Evolutionary conservation across 2,888 invertebrate species (phyloP).

Genomic region (Zygothrica quintamaculata): DNA sequence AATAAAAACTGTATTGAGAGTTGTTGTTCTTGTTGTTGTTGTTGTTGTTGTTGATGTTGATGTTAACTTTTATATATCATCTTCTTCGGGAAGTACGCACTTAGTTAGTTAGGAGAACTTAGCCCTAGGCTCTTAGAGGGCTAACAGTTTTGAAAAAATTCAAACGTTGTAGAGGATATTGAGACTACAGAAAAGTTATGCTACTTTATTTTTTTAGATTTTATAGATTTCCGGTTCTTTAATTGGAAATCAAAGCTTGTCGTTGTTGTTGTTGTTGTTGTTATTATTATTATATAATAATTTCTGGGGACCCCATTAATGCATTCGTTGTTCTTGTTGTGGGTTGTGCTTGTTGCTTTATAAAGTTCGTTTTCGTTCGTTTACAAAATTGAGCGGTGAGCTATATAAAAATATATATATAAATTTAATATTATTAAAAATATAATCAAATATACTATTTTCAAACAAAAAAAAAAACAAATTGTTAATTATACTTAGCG

Average conservation of each 20-base stretch:
- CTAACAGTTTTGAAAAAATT: constrained; percentile 76
- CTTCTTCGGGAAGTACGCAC: constrained; percentile 65
- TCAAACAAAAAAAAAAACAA: constrained; percentile 38
- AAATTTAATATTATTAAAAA: constrained; percentile 12
- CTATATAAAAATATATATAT: constrained; percentile 47
- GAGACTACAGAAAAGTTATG: constrained; percentile 50
- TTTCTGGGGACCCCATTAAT: constrained; percentile 62
- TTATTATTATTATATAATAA: too few relatives aligned
- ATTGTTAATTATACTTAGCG: constrained; percentile 13
- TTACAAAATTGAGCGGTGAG: constrained; percentile 81
- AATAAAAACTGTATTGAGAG: constrained; percentile 58
- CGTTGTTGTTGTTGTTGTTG: constrained; percentile 37
- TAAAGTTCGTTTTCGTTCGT: constrained; percentile 70
- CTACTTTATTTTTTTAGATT: too few relatives aligned
- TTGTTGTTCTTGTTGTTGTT: too few relatives aligned
- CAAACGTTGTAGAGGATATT: constrained; percentile 73
- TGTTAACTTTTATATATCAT: constrained; percentile 20
- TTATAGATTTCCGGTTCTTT: constrained; percentile 41
- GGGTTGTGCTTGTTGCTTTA: constrained; percentile 49
- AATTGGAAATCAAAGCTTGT: constrained; percentile 41
- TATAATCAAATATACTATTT: not conserved
- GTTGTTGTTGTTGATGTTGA: constrained; percentile 20
- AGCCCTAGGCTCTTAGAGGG: constrained; percentile 36
- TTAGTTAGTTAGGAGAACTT: constrained; percentile 53
- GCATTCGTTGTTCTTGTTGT: constrained; percentile 67